Evolutionary conservation across 2,888 invertebrate species (phyloP).

Genomic region (Byasa hedistus): DNA sequence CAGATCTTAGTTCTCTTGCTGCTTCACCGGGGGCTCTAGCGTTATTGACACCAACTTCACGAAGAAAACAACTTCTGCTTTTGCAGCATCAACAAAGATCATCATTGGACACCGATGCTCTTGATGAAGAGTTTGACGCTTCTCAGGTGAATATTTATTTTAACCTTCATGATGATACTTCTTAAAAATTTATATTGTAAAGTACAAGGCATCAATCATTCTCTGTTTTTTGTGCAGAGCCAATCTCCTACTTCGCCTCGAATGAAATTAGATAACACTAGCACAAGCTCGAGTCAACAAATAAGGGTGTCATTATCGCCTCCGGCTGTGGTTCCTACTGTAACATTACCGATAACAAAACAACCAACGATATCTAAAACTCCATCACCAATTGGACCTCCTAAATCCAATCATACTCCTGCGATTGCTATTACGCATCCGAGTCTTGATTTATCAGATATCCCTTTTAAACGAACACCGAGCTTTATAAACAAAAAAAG

Average conservation of each 20-base stretch:
- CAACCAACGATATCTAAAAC: slow-evolving; percentile 68
- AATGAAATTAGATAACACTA: slow-evolving; percentile 72
- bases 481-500: slow-evolving; percentile 76
- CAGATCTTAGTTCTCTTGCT: slow-evolving; percentile 75
- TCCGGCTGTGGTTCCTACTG: slow-evolving; percentile 70
- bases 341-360: slow-evolving; percentile 70
- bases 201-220: no score
- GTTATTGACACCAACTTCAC: slow-evolving; percentile 87
- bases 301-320: slow-evolving; percentile 68
- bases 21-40: slow-evolving; percentile 79
- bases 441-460: slow-evolving; percentile 71
- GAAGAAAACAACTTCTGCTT: slow-evolving; percentile 86
- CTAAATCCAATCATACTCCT: slow-evolving; percentile 69
- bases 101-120: slow-evolving; percentile 90
- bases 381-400: slow-evolving; percentile 51
- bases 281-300: slow-evolving; percentile 56
- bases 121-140: slow-evolving; percentile 85
- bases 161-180: no score
- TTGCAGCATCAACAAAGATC: slow-evolving; percentile 92
- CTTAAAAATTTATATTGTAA: no score
- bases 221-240: slow-evolving; percentile 53
- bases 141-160: slow-evolving; percentile 68
- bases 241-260: slow-evolving; percentile 77
- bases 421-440: slow-evolving; percentile 81
- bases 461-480: slow-evolving; percentile 72